Conservation (phyloP, 1,140 invertebrate genomes). For the Stenopsyche tienmushanensis region DNA sequence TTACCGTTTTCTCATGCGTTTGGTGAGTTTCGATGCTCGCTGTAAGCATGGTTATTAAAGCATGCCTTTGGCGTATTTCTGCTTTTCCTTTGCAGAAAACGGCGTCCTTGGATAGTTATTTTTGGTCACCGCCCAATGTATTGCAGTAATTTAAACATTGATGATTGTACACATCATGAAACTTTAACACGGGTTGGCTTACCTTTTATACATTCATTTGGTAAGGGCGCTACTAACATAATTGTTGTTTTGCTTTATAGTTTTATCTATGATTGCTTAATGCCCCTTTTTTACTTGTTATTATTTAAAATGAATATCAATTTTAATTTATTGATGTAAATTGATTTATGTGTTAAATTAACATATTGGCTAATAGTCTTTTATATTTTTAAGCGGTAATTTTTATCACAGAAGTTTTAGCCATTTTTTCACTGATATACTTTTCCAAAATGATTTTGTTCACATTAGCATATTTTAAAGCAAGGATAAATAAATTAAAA, state of each 20-base stretch:
- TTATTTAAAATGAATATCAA: no score
- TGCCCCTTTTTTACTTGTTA: no score
- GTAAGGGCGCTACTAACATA: slow-evolving; percentile 44
- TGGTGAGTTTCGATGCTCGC: slow-evolving; percentile 48
- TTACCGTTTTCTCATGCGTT: slow-evolving; percentile 69
- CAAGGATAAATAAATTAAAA: no score
- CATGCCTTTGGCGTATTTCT: slow-evolving; percentile 6
- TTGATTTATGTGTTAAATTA: no score
- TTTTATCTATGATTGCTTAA: neutral
- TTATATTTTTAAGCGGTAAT: no score
- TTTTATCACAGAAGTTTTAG: no score
- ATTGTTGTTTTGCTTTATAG: neutral
- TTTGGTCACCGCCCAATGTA: slow-evolving; percentile 95
- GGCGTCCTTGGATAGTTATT: slow-evolving; percentile 86
- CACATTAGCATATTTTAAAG: no score
- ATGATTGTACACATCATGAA: slow-evolving; percentile 84
- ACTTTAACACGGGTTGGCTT: slow-evolving; percentile 74
- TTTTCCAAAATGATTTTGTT: no score
- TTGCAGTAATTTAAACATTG: slow-evolving; percentile 76
- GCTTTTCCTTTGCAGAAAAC: slow-evolving; percentile 44
- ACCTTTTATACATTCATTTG: slow-evolving; percentile 68
- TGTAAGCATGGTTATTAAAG: neutral
- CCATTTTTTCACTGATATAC: no score
- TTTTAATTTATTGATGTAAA: no score
- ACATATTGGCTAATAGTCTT: no score